These are phyloP conservation scores for Lateolabrax maculatus DNA, from an alignment of 2,797 vertebrate genomes.

Conservation along the genomic window DNA sequence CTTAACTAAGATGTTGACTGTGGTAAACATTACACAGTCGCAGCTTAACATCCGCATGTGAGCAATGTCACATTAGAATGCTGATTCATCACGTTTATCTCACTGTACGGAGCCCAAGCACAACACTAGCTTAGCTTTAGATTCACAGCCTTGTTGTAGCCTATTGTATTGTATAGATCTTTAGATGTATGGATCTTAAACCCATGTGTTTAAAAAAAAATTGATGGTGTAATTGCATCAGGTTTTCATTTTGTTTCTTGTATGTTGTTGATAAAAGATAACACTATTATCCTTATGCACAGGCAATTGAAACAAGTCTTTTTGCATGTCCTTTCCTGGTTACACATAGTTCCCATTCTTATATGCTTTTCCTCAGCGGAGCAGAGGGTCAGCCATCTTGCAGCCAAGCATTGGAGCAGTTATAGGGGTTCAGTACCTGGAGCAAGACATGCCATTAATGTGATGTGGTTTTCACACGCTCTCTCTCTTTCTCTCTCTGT, in stretches of 20 bases:
- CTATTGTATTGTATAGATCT: neutral
- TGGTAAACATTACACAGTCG: neutral
- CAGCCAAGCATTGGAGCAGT: slow-evolving; percentile 32
- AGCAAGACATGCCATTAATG: slow-evolving; percentile 35
- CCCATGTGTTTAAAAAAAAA: too few species aligned
- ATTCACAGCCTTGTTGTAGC: too few species aligned
- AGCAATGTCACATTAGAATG: neutral
- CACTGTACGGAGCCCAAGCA: too few species aligned
- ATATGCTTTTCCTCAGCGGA: neutral
- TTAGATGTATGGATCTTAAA: too few species aligned
- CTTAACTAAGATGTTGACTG: neutral
- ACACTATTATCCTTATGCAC: too few species aligned
- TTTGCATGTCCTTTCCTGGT: neutral
- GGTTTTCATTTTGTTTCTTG: too few species aligned
- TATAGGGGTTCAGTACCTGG: slow-evolving; percentile 34
- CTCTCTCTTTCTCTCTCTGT: slow-evolving; percentile 3
- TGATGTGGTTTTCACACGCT: slow-evolving; percentile 1
- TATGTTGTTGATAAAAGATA: neutral
- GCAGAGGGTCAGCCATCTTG: slow-evolving; percentile 19
- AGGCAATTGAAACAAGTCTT: neutral
- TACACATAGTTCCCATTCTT: neutral
- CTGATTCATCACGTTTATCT: too few species aligned
- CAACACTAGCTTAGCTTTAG: too few species aligned
- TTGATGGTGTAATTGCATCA: neutral
- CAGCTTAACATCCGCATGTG: neutral